Base-by-base conservation (phyloP, 1,140 invertebrate species). In the Gonatopus flavifemur region DNA sequence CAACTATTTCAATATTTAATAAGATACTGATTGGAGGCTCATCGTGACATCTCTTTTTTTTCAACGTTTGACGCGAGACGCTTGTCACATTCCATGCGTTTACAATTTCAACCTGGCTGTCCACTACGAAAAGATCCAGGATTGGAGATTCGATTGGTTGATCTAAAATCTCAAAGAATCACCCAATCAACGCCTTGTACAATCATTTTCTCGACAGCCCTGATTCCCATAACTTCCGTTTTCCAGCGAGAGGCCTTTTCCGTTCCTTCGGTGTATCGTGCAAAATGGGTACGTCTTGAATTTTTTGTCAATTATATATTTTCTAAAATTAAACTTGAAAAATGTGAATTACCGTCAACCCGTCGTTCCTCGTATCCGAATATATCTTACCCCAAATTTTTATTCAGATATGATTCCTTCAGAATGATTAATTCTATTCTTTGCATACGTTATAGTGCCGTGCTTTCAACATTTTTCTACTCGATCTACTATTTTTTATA, bases 281-380 rank as follows among this genome's bases (percentile, higher is more conserved):
- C 57, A 63, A 57, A 15, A 67, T 68, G 66, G 66, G 66, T 68
- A 57, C 3, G 64, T 52, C 6, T 12, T 7, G 7, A 40, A 13
- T 28, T 41, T 35, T 13, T 16, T 9, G 18, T 21, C 31, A 22
- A 52, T 45, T 47, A 33, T 31, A n/a, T 15, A 33, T 41, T 37
- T 52, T 57, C 42, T 18, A 7, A 33, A 28, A 21, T 0, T 38
- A 33, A 5, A 2, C 1, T 8, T 20, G 8, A 36, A 16, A 39
- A 15, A 16, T 12, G 15, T 28, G n/a, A n/a, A 16, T 41, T 20
- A 28, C 15, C 2, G 1, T 35, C n/a, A 19, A 3, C 18, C 31
- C 3, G 3, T 24, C 13, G 1, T 35, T 2, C 1, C 7, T 3
- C 19, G 8, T 39, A 10, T n/a, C 28, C 15, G 32, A 1, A 20